Conservation (phyloP, 2,888 invertebrate species). For the Prenolepis imparis region DNA sequence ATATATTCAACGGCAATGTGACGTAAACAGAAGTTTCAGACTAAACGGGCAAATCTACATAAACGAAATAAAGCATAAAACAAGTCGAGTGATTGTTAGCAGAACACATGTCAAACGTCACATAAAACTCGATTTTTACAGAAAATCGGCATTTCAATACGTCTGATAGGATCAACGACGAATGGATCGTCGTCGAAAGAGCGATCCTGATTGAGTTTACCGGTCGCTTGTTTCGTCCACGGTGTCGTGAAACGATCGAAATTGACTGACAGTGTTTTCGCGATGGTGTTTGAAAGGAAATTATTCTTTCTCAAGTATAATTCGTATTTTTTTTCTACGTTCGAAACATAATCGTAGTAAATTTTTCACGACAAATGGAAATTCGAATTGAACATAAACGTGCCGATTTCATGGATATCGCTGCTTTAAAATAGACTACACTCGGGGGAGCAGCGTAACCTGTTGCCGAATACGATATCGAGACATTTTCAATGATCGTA, state of each 20-base stretch:
- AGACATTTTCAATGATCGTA: slow-evolving; percentile 10
- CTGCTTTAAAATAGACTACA: slow-evolving; percentile 34
- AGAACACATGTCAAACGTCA: neutral
- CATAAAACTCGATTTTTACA: slow-evolving; percentile 4
- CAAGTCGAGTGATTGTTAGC: neutral
- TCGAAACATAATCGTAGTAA: neutral
- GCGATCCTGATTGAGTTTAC: neutral
- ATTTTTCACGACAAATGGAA: neutral
- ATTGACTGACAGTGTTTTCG: slow-evolving; percentile 22
- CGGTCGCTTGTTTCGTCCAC: neutral
- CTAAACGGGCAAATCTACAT: neutral
- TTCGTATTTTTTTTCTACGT: neutral
- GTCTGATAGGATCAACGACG: neutral
- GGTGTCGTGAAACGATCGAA: slow-evolving; percentile 1
- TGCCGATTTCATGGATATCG: neutral
- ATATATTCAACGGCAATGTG: slow-evolving; percentile 3
- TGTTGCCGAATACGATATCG: slow-evolving; percentile 55
- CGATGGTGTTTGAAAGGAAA: slow-evolving; percentile 1
- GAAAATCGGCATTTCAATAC: neutral
- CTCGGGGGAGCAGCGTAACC: slow-evolving; percentile 51
- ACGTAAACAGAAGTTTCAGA: slow-evolving; percentile 6
- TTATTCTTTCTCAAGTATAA: neutral
- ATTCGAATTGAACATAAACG: neutral
- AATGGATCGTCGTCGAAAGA: neutral
- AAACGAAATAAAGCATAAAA: slow-evolving; percentile 2